Evolutionary conservation across 1,140 invertebrate genomes (phyloP).

Genomic region (Drosophila mauritiana): DNA sequence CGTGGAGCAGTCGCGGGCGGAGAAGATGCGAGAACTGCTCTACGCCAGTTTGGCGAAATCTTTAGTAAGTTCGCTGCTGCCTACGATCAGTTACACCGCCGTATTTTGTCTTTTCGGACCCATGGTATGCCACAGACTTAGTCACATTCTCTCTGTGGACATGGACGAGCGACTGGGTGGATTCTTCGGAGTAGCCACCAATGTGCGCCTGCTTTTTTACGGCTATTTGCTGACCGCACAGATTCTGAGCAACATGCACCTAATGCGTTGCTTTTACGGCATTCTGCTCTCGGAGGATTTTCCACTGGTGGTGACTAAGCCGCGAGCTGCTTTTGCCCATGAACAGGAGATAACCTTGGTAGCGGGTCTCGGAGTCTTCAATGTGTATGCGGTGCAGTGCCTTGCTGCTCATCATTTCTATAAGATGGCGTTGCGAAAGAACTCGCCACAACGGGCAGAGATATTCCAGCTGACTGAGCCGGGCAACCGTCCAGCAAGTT

Average conservation of each 20-base stretch:
- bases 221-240: conserved; percentile 89
- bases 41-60: conserved; percentile 86
- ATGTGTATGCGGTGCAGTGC: conserved; percentile 88
- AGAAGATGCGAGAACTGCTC: conserved; percentile 87
- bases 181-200: conserved; percentile 52
- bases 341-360: conserved; percentile 84
- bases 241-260: conserved; percentile 88
- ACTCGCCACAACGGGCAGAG: conserved; percentile 85
- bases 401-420: conserved; percentile 89
- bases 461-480: conserved; percentile 91
- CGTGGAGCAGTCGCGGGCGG: conserved; percentile 88
- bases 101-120: conserved; percentile 57
- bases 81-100: conserved; percentile 86
- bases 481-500: conserved; percentile 89
- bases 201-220: conserved; percentile 86
- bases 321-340: conserved; percentile 20
- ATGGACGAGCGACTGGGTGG: conserved; percentile 60
- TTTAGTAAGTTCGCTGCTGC: conserved; percentile 86
- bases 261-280: conserved; percentile 89
- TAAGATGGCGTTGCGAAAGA: conserved; percentile 62
- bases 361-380: conserved; percentile 86
- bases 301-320: conserved; percentile 86
- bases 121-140: conserved; percentile 38
- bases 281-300: conserved; percentile 89
- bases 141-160: conserved; percentile 51